Evolutionary conservation across 2,113 vertebrate genomes (phyloP).

Genomic region (Cheirogaleus medius): DNA sequence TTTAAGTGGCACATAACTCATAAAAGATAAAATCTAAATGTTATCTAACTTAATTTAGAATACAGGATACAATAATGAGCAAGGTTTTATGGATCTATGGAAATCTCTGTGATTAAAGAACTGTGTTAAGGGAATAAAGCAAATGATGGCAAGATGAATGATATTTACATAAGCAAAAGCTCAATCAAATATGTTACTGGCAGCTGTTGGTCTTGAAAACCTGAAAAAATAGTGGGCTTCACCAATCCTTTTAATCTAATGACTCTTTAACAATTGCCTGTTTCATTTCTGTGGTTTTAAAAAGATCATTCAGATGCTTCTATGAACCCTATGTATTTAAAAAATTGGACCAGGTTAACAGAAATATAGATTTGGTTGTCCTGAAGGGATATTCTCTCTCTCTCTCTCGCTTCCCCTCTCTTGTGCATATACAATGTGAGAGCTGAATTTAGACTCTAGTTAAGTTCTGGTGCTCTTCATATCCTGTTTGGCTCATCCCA

Average conservation of each 20-base stretch:
- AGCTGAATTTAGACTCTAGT: constrained; percentile 33
- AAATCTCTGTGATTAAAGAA: constrained; percentile 33
- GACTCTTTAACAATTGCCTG: constrained; percentile 9
- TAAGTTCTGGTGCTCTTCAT: constrained; percentile 40
- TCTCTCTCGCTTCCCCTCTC: background rate
- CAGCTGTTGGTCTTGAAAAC: background rate
- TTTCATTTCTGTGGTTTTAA: constrained; percentile 28
- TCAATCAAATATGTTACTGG: background rate
- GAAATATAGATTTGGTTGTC: background rate
- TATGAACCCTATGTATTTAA: background rate
- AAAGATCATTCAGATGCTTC: constrained; percentile 23
- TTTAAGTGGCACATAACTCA: background rate
- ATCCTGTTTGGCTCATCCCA: background rate
- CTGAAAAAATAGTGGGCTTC: background rate
- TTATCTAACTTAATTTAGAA: background rate
- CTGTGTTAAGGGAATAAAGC: background rate
- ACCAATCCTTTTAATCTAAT: background rate
- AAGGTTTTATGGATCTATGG: background rate
- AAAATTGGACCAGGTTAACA: background rate
- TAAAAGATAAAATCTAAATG: background rate
- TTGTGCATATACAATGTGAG: background rate
- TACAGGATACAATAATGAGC: background rate
- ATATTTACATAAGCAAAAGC: background rate
- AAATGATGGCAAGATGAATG: background rate
- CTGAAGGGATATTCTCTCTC: background rate